Percentiles rank a stretch among this genome's conserved stretches.
Conservation (phyloP, 1,140 invertebrate genomes). For the Cheumatopsyche charites region DNA sequence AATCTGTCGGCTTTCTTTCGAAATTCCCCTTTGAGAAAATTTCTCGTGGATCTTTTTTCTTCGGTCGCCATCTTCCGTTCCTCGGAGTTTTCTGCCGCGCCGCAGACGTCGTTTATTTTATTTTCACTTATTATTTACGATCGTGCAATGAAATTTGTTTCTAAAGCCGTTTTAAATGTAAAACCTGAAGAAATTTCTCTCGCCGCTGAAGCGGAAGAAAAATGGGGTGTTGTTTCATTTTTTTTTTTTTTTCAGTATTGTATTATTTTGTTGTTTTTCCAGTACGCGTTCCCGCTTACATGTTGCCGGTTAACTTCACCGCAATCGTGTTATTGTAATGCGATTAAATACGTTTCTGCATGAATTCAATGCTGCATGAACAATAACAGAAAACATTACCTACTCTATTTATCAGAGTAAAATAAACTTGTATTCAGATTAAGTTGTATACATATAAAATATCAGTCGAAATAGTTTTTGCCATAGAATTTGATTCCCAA, state of each 20-base stretch:
- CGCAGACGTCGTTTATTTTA: constrained; percentile 4
- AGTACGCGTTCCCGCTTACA: too few relatives aligned
- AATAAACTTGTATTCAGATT: neutral
- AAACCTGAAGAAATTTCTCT: neutral
- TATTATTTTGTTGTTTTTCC: too few relatives aligned
- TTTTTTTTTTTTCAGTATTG: too few relatives aligned
- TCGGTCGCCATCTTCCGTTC: neutral
- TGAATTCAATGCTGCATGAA: too few relatives aligned
- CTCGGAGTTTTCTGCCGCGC: neutral
- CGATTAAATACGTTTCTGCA: too few relatives aligned
- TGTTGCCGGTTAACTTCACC: too few relatives aligned
- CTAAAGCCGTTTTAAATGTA: constrained; percentile 5
- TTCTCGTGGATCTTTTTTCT: neutral
- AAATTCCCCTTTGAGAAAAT: neutral
- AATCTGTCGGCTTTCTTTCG: constrained; percentile 2
- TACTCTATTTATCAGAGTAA: neutral
- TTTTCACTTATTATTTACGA: constrained; percentile 26
- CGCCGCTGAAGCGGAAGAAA: neutral
- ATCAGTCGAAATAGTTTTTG: too few relatives aligned
- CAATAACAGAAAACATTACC: too few relatives aligned
- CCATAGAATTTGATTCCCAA: too few relatives aligned
- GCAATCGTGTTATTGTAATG: too few relatives aligned
- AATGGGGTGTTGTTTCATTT: too few relatives aligned
- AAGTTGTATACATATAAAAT: neutral
- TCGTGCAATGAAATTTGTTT: constrained; percentile 23